Evolutionary conservation across 2,113 vertebrate genomes (phyloP).

Genomic region (Pseudorhombus dupliciocellatus): DNA sequence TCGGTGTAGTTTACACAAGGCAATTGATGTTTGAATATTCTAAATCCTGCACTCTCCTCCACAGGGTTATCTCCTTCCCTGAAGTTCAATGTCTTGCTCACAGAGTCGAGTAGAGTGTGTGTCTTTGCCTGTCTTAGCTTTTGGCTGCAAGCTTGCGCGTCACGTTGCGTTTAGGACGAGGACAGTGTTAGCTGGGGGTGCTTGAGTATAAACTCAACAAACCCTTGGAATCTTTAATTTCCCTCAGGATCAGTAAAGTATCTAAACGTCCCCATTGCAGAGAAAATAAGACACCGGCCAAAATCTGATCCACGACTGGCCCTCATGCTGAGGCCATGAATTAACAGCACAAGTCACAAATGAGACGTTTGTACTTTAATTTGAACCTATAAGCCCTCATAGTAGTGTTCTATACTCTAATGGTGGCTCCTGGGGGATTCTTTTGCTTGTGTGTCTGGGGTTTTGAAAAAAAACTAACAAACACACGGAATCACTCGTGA

Average conservation of each 20-base stretch:
- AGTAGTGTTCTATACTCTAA: too few species aligned
- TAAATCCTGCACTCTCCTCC: not conserved
- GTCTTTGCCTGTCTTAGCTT: too few species aligned
- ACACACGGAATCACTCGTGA: not conserved
- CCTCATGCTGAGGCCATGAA: not conserved
- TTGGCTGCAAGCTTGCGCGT: too few species aligned
- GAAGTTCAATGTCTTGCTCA: not conserved
- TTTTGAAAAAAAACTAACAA: not conserved
- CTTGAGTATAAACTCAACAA: not conserved
- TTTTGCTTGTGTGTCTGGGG: too few species aligned
- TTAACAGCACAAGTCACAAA: not conserved
- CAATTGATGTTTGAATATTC: not conserved
- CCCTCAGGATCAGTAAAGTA: too few species aligned
- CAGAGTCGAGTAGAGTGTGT: too few species aligned
- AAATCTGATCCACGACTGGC: not conserved
- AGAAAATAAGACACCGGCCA: not conserved
- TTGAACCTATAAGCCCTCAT: too few species aligned
- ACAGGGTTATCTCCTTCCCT: not conserved
- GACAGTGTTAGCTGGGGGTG: not conserved
- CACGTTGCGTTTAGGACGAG: not conserved
- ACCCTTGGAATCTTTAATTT: too few species aligned
- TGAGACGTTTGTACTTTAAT: not conserved
- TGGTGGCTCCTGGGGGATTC: too few species aligned
- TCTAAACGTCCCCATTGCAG: not conserved
- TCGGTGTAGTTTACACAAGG: conserved; percentile 1